phyloP scores from a whole-genome alignment of 2,113 vertebrate genomes.

The Crocuta crocuta region DNA sequence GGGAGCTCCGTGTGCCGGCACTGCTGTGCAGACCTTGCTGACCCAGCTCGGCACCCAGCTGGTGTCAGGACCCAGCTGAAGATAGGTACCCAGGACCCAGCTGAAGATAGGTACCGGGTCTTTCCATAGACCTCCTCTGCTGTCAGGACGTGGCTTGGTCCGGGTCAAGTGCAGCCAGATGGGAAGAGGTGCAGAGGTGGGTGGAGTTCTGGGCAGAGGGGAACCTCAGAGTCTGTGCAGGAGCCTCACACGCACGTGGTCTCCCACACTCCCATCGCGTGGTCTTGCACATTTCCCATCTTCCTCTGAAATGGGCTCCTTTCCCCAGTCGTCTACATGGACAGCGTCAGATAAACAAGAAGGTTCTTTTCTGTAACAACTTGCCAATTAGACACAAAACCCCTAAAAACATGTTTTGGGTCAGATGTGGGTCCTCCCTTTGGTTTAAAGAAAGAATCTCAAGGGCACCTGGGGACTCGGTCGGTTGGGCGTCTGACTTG shows the following conservation, averaged over 20 bases:
- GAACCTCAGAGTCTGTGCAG: fast-evolving
- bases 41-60: background rate
- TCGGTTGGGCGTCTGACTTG: too few relatives aligned
- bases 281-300: fast-evolving
- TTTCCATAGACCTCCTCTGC: fast-evolving
- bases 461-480: too few relatives aligned
- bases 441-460: background rate
- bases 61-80: fast-evolving
- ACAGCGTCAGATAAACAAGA: background rate
- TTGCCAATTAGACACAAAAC: background rate
- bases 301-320: background rate
- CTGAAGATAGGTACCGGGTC: too few relatives aligned
- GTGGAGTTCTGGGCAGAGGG: fast-evolving
- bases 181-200: background rate
- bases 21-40: too few relatives aligned
- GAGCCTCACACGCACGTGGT: fast-evolving
- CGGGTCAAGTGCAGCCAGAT: background rate
- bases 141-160: fast-evolving
- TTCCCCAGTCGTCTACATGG: background rate
- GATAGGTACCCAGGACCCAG: too few relatives aligned
- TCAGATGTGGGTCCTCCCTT: background rate
- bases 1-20: fast-evolving
- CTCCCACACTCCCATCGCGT: fast-evolving
- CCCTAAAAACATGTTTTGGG: background rate
- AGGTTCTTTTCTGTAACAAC: background rate